A percentile compares a stretch with the other conserved stretches of the same genome.
Evolutionary conservation across 2,113 vertebrate species (phyloP).

Genomic region (Crotalus viridis): DNA sequence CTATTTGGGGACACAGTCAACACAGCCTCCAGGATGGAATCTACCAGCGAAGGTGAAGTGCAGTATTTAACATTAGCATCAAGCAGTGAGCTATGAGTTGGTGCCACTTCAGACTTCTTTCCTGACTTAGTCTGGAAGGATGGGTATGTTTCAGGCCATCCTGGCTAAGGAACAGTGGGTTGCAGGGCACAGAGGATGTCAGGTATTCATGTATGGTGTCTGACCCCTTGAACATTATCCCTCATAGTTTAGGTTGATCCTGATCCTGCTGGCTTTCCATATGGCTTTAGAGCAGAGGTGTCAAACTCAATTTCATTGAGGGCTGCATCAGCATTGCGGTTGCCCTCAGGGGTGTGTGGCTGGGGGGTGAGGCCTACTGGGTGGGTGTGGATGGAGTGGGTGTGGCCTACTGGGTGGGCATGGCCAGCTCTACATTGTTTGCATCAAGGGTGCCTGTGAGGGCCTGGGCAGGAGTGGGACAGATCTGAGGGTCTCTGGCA

Average conservation of each 20-base stretch:
- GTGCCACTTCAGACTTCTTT: not conserved
- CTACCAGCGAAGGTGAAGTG: conserved; percentile 77
- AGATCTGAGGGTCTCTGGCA: too few relatives aligned
- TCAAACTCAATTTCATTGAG: too few relatives aligned
- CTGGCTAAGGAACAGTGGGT: not conserved
- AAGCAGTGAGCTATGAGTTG: not conserved
- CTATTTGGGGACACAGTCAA: conserved; percentile 92
- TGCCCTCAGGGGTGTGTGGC: too few relatives aligned
- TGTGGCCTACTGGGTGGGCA: too few relatives aligned
- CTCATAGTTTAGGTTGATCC: not conserved
- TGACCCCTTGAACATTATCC: not conserved
- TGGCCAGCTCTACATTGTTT: too few relatives aligned
- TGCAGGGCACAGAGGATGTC: not conserved
- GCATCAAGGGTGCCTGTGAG: too few relatives aligned
- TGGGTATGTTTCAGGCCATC: not conserved
- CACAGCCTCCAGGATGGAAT: conserved; percentile 90
- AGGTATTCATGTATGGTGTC: not conserved
- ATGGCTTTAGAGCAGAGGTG: not conserved
- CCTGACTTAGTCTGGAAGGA: not conserved
- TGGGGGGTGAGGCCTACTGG: too few relatives aligned
- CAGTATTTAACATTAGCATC: conserved; percentile 36
- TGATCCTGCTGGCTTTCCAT: not conserved
- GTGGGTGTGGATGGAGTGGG: too few relatives aligned
- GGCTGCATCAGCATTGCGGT: too few relatives aligned
- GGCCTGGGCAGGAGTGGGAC: too few relatives aligned